Evolutionary conservation across 2,113 vertebrate species (phyloP).

Genomic region (Pongo pygmaeus): DNA sequence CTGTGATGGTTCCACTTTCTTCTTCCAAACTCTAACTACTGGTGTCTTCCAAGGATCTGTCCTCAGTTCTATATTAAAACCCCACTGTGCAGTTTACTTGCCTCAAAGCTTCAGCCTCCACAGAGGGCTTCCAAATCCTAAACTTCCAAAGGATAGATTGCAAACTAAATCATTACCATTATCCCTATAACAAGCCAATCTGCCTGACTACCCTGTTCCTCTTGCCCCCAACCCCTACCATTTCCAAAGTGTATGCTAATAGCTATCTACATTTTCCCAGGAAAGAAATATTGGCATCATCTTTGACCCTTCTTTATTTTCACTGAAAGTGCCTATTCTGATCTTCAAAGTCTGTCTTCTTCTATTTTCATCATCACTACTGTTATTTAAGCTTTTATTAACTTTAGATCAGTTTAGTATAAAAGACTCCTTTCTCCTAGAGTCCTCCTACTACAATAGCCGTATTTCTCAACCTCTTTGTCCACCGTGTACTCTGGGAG

Average conservation of each 20-base stretch:
- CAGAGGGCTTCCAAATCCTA: neutral
- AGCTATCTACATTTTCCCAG: neutral
- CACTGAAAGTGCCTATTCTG: neutral
- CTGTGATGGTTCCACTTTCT: neutral
- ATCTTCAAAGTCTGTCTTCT: neutral
- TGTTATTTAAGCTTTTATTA: neutral
- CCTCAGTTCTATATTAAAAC: neutral
- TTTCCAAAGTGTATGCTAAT: neutral
- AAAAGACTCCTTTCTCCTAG: neutral
- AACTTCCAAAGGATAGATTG: neutral
- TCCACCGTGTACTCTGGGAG: neutral
- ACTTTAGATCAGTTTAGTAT: neutral
- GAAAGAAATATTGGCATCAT: neutral
- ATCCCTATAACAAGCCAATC: neutral
- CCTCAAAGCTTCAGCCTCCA: neutral
- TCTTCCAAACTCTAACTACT: neutral
- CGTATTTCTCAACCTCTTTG: neutral
- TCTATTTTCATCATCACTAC: neutral
- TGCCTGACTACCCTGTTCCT: neutral
- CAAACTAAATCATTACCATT: neutral
- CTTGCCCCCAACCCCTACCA: neutral
- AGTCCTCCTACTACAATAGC: neutral
- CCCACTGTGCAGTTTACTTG: neutral
- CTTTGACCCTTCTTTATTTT: slow-evolving; percentile 9
- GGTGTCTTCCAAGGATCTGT: neutral